Evolutionary conservation across 2,888 invertebrate genomes (phyloP), one percentile per base, ranked within the genome.

Genomic region (Podabrus alpinus): DNA sequence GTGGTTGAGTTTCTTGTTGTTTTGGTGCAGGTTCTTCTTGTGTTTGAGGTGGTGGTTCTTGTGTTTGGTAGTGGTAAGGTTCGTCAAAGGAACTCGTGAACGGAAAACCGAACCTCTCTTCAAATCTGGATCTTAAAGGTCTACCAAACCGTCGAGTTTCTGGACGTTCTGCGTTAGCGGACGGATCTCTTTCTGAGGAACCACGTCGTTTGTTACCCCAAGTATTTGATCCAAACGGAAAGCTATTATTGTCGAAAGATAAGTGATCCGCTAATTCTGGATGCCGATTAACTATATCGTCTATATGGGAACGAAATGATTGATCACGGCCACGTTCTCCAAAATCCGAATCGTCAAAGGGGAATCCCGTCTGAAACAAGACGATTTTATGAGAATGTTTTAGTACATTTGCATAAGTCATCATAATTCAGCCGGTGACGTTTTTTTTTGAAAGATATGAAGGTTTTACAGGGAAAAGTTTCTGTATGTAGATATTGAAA

Each of bases 231-330:
- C 89, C 88, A 71, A 82, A 81, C 10, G 84, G 83, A 73, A 86
- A 85, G 59, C 80, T 81, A 17, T 79, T 80, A 13, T 69, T 66
- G 45, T 80, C 80, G 25, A 80, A 79, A 71, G 91, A 88, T 80
- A 93, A 88, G 72, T 92, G 92, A 83, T 92, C 92, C 77, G 94
- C 93, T 83, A 94, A 91, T 85, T 94, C 93, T 59, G 94, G 94
- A 86, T 94, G 93, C 11, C 93, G 89, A 79, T 92, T 88, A 64
- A 93, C 93, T 80, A 94, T 88, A 84, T 93, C 92, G 87, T 93
- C 92, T 86, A 94, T 89, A 76, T 90, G 90, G 25, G 88, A 85
- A 9, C 88, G 87, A 77, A 91, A 89, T 73, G 89, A 88, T 66
- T 82, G 78, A 59, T 82, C 80, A 24, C 81, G 69, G 45, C 80